Base-by-base conservation (phyloP, 2,888 invertebrate genomes). In the Spodoptera exigua region DNA sequence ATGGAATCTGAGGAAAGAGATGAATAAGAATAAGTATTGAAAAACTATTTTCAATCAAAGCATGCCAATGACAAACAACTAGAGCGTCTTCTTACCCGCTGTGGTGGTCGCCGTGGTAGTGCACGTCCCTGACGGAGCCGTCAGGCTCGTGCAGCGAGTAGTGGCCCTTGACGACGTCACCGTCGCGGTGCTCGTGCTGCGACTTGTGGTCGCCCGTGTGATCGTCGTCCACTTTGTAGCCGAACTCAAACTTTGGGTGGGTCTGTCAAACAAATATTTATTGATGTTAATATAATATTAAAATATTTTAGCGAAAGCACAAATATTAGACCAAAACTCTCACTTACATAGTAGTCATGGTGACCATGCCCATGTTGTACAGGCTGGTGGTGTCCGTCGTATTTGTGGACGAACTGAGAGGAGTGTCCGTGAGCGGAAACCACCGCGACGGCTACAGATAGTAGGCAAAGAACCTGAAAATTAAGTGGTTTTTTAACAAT, bases 131-230 rank as follows among this genome's bases (percentile, higher is more conserved):
- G 63, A 89, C 79, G 70, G 93, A 93, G 46, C 95, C 94, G 57
- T 92, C 93, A 27, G 94, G 89, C 70, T 95, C 90, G 63, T 92
- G 91, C 17, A 94, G 83, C 12, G 79, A 74, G 74, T 80, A 82
- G 60, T 79, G 72, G 4, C 82, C 82, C 48, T 81, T 78, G 37
- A 94, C 94, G n/a, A 81, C 82, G 74, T 94, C 94, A 11, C 94
- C 95, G 54, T 94, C 90, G 27, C 91, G 86, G 18, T 79, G 76
- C 78, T 95, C 95, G 61, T 92, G 90, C 78, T 93, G 92, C 36
- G 86, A 84, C 80, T 94, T 93, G 76, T 89, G 84, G 81, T 95
- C 95, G n/a, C 93, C 93, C 35, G 95, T 95, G 79, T 94, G 93
- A 5, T 88, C 84, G 76, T 95, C 95, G 32, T 79, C 79, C 13